Percentiles rank a stretch among this genome's conserved stretches.
phyloP scores from a whole-genome alignment of 2,888 invertebrate genomes.

The Coleophora deauratella region DNA sequence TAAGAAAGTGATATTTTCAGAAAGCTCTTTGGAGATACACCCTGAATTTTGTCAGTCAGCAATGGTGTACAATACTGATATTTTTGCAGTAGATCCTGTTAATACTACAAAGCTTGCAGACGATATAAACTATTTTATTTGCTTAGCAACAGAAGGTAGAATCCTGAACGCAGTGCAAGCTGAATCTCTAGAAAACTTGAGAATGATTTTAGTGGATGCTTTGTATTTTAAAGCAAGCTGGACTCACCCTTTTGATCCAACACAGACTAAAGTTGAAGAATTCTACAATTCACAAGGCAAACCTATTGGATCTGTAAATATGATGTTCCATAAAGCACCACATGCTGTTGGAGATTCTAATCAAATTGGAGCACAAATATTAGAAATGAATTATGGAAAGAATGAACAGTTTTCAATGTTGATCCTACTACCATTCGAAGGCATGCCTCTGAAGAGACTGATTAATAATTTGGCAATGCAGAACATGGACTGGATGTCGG shows the following conservation, averaged over 20 bases:
- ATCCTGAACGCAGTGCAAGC: constrained; percentile 77
- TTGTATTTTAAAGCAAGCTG: constrained; percentile 83
- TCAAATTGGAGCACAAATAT: constrained; percentile 73
- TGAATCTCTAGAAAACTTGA: constrained; percentile 46
- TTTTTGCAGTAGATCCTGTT: constrained; percentile 72
- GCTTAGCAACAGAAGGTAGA: constrained; percentile 77
- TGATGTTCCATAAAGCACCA: constrained; percentile 81
- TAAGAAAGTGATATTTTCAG: constrained; percentile 49
- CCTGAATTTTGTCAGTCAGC: constrained; percentile 58
- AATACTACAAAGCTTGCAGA: constrained; percentile 62
- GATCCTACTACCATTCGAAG: constrained; percentile 75
- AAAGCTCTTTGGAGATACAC: constrained; percentile 42
- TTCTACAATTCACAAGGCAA: constrained; percentile 76
- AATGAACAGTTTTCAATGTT: constrained; percentile 77
- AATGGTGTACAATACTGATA: constrained; percentile 62
- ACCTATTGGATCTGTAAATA: constrained; percentile 74
- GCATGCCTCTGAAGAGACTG: constrained; percentile 60
- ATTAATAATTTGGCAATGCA: constrained; percentile 62
- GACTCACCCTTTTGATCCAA: constrained; percentile 77
- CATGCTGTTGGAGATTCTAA: constrained; percentile 70
- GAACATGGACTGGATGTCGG: constrained; percentile 64
- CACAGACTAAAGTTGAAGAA: constrained; percentile 65
- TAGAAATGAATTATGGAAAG: constrained; percentile 81
- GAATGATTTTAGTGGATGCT: constrained; percentile 78
- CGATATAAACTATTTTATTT: constrained; percentile 80